Percentiles rank a stretch among this genome's conserved stretches.
phyloP scores from a whole-genome alignment of 35 echinoderm and acorn worm genomes.

The Lytechinus pictus region DNA sequence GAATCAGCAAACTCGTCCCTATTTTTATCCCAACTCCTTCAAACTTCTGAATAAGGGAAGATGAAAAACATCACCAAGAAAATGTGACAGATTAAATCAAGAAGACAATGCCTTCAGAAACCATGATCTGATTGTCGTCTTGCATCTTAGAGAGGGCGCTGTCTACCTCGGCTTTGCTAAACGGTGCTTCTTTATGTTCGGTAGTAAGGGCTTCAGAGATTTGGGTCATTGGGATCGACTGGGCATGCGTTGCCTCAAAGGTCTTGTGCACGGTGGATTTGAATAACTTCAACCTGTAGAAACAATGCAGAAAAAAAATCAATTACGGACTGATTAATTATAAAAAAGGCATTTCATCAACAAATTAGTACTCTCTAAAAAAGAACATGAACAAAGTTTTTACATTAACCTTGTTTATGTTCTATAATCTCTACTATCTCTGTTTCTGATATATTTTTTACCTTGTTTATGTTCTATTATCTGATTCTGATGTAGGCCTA shows the following conservation, averaged over 20 bases:
- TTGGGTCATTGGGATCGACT: conserved; percentile 70
- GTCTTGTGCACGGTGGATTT: conserved; percentile 70
- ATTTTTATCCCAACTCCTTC: background rate
- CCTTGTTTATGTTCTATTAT: no score
- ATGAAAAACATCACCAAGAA: background rate
- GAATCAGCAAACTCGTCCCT: no score
- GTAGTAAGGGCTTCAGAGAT: conserved; percentile 68
- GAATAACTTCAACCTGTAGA: conserved; percentile 84
- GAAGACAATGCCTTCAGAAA: conserved; percentile 86
- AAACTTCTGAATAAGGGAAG: background rate
- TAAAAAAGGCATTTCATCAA: no score
- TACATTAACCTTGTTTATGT: no score
- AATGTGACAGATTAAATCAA: conserved; percentile 67
- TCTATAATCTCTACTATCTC: no score
- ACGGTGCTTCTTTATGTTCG: conserved; percentile 68
- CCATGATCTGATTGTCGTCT: conserved; percentile 96
- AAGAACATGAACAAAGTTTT: no score
- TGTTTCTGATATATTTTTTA: no score
- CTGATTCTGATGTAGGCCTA: no score
- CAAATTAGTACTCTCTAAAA: no score
- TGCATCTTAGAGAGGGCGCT: conserved; percentile 91
- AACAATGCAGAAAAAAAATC: conserved; percentile 8
- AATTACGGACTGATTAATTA: no score
- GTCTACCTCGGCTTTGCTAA: conserved; percentile 68
- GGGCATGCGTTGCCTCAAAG: conserved; percentile 74